Conservation (phyloP, 2,797 vertebrate species). For the Heteromormyrus szaboi region DNA sequence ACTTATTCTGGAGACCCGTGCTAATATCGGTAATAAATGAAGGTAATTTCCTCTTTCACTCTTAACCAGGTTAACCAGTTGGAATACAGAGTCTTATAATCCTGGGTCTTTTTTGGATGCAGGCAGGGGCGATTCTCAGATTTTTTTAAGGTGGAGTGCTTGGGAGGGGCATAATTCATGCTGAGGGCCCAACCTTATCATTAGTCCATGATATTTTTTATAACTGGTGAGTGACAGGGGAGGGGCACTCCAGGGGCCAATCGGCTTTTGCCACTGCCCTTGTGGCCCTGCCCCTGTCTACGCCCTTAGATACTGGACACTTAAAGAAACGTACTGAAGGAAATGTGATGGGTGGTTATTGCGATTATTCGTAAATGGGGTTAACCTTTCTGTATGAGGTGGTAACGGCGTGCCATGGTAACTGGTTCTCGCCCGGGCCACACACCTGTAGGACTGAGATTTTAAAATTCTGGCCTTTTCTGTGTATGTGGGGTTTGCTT, state of each 20-base stretch:
- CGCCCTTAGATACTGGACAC: neutral
- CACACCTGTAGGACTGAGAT: neutral
- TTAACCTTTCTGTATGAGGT: neutral
- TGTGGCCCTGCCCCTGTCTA: neutral
- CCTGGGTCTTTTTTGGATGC: neutral
- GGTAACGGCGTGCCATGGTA: neutral
- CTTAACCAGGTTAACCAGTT: neutral
- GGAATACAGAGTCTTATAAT: neutral
- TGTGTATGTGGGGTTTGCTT: neutral
- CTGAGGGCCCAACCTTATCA: neutral
- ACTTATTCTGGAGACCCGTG: neutral
- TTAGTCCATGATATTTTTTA: neutral
- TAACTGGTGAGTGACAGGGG: neutral
- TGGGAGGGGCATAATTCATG: neutral
- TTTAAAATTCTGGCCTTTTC: neutral
- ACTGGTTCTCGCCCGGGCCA: neutral
- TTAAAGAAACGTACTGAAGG: neutral
- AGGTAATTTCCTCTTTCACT: neutral
- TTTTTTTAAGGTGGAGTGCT: neutral
- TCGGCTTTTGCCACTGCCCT: neutral
- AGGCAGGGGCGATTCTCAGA: neutral
- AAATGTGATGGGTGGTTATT: neutral
- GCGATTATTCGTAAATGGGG: neutral
- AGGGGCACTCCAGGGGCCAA: neutral
- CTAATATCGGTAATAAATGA: neutral